Base-by-base conservation (phyloP, 2,888 invertebrate genomes). In the Phengaris alcon region DNA sequence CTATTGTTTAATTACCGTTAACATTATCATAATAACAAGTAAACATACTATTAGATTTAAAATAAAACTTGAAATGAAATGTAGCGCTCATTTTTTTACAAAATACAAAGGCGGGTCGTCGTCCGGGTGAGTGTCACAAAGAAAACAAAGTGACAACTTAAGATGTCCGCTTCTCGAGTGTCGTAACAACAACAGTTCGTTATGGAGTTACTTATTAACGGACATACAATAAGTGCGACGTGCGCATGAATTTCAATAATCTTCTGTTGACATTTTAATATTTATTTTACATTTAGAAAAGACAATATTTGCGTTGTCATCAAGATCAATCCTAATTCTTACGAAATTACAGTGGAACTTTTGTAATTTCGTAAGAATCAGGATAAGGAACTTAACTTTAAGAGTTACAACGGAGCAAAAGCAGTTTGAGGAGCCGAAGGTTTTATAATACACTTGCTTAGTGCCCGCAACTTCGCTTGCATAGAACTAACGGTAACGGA, bases 61-160 rank as follows among this genome's bases (percentile, higher is more conserved):
- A 35, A 4, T 35, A 4, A 35, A 35, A 35, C 35, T 2, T 35
- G 35, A 35, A 35, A 35, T 52, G 10, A 52, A 52, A 52, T 10
- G n/a, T n/a, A 6, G 35, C 12, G 35, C 13, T 59, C 59, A 22
- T 35, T 44, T 4, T 9, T 52, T 12, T 52, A 52, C 9, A 52
- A 6, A 35, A 6, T 35, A 6, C 80, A 84, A 79, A 83, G 81
- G 82, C 81, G 81, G 85, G 91, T 92, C 92, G 87, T 87, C 86
- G 91, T 79, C 88, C 93, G 87, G 75, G 77, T 80, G 82, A 89
- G 85, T 80, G 85, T 84, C 87, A 89, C 87, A 89, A 90, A 90
- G 88, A 92, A 90, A 91, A 90, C 87, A 89, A 87, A 87, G 88
- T 89, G 88, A 90, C 90, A 90, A 88, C 86, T 88, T 86, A 88